Evolutionary conservation across 2,797 vertebrate genomes (phyloP).

Genomic region (Lepus townsendii): DNA sequence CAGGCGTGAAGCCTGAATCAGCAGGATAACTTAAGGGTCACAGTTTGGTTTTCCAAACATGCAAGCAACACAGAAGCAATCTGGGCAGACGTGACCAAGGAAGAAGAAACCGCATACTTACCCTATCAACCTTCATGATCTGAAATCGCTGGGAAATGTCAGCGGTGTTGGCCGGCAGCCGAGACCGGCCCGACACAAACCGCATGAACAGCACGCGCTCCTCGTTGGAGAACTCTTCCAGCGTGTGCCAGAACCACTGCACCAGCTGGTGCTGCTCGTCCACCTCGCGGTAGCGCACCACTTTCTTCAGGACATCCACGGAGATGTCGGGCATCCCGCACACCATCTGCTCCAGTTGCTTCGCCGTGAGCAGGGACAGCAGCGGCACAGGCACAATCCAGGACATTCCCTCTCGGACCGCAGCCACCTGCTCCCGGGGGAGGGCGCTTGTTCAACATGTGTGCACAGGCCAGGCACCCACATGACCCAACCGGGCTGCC

Average conservation of each 20-base stretch:
- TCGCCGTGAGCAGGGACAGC: conserved; percentile 92
- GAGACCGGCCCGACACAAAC: conserved; percentile 92
- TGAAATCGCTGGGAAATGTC: conserved; percentile 94
- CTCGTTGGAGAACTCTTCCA: conserved; percentile 92
- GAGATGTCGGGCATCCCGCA: conserved; percentile 93
- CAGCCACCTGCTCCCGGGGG: conserved; percentile 88
- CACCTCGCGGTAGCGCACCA: conserved; percentile 92
- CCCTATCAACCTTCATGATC: conserved; percentile 94
- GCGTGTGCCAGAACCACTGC: conserved; percentile 93
- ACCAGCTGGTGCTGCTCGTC: conserved; percentile 92
- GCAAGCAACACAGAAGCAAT: not conserved
- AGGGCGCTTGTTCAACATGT: not conserved
- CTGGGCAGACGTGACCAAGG: not conserved
- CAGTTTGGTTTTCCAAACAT: conserved; percentile 8
- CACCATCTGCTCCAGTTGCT: conserved; percentile 93
- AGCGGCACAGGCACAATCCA: conserved; percentile 92
- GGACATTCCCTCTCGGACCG: conserved; percentile 93
- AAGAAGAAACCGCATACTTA: conserved; percentile 79
- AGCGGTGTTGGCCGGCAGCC: conserved; percentile 92
- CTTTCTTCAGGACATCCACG: conserved; percentile 92
- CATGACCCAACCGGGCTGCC: not conserved
- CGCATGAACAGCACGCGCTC: conserved; percentile 93
- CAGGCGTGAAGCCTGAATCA: not conserved
- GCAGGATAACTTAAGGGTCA: not conserved
- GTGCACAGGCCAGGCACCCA: not conserved